Base-by-base conservation (phyloP, 2,113 vertebrate species). In the Morone chrysops region DNA sequence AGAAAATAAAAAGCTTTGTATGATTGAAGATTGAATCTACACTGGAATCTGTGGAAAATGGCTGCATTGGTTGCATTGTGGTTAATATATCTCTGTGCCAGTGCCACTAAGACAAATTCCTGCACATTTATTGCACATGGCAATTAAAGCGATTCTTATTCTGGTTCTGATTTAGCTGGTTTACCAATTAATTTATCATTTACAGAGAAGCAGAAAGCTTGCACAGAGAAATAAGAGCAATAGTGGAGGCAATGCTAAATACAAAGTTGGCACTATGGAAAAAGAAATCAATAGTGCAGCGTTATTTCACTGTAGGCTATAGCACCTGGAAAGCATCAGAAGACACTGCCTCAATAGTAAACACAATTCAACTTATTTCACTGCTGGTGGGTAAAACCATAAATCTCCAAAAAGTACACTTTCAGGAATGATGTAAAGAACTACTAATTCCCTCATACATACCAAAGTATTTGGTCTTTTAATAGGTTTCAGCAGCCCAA, bases 221-320 rank as follows among this genome's bases (percentile, higher is more conserved):
- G 70, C 36, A 43, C 70, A 75, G 54, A 65, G 69, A 76, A 79
- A 61, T 38, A 47, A 65, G 48, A 87, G 81, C 59, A 66, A 61
- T 13, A 48, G 62, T 78, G 53, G 78, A 84, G 66, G 66, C 73
- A 36, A 59, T 50, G 81, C 74, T 89, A 67, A 78, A 83, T 75
- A 90, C 79, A 61, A 74, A 69, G 71, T 83, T 83, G 75, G 77
- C 63, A 43, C 70, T 70, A 72, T 85, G 83, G 80, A 83, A 83
- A 81, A 74, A 54, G 20, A 74, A 90, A 92, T 92, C 91, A 87
- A 92, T 91, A 92, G 80, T 53, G 80, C 77, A 77, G 85, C 78
- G 31, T 79, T 87, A 73, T 91, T 92, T 88, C 77, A 85, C 88
- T 89, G 82, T 85, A 87, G 90, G 86, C 88, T 83, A 62, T 56